Base-by-base conservation (phyloP, 2,888 invertebrate species). In the Anagyrus pseudococci region DNA sequence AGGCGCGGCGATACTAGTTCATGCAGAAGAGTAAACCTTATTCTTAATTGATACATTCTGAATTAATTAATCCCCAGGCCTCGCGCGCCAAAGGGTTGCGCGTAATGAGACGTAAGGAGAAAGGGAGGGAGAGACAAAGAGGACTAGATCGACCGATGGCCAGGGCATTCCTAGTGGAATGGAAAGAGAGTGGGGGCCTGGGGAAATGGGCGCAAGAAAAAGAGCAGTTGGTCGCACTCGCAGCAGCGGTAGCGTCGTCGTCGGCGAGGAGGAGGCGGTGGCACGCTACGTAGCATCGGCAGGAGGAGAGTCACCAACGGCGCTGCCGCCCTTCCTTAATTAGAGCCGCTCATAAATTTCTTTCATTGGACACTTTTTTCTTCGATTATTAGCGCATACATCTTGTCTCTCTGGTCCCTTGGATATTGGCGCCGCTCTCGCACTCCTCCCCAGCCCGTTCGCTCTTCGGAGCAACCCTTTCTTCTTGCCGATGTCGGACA, bases 41-140 rank as follows among this genome's bases (percentile, higher is more conserved):
- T 76, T 79, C 79, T 80, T 81, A 81, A 81, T 81, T 81, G 80
- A 81, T 81, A 79, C 79, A 80, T 81, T 79, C 77, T 78, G 79
- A 79, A 79, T 79, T 81, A 80, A 81, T 81, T 80, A 80, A 80
- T 81, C 75, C 80, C 72, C 62, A 59, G 47, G 70, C 69, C 68
- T 68, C 69, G 62, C 64, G 61, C 64, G 65, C n/a, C 57, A 70
- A 72, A 70, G 72, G 72, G 70, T 71, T 69, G 69, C 58, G 61
- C 47, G 56, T 57, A 59, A 59, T 60, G 67, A 67, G 59, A 52
- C 59, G 19, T 63, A 62, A 63, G 61, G 62, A 66, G 63, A 67
- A 62, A 58, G 53, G 56, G 13, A 50, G 19, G 29, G 23, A 58
- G 58, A 67, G 61, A 59, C 47, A 62, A 67, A 58, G 62, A n/a